Evolutionary conservation across 2,113 vertebrate species (phyloP).

Genomic region (Nesogale talazaci): DNA sequence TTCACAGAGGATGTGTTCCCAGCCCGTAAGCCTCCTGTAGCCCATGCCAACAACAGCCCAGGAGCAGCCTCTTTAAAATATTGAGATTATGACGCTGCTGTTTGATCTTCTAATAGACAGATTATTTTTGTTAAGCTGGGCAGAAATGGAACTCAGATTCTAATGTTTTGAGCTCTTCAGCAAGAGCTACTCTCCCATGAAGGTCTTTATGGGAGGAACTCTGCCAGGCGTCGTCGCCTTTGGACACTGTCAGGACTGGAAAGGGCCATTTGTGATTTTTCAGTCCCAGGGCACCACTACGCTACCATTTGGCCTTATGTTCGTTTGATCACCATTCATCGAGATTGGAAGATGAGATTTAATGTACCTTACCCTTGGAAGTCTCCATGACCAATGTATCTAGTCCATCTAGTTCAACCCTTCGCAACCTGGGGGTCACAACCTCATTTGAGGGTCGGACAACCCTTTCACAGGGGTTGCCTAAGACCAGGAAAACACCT

Average conservation of each 20-base stretch:
- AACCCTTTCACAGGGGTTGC: too few relatives aligned
- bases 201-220: background rate
- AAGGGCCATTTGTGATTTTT: background rate
- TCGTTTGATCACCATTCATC: background rate
- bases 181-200: background rate
- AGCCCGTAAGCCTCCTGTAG: background rate
- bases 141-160: conserved; percentile 14
- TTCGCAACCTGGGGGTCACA: too few relatives aligned
- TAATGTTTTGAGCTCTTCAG: conserved; percentile 6
- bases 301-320: background rate
- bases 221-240: background rate
- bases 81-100: background rate
- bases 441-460: too few relatives aligned
- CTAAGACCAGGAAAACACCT: too few relatives aligned
- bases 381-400: too few relatives aligned
- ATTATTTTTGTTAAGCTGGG: background rate
- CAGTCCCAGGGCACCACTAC: background rate
- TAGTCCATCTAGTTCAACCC: too few relatives aligned
- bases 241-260: background rate
- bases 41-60: background rate
- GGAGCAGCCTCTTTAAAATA: background rate
- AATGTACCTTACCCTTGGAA: too few relatives aligned
- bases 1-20: background rate
- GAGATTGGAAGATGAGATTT: background rate
- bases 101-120: background rate